Percentiles rank a stretch among this genome's conserved stretches.
Evolutionary conservation across 2,113 vertebrate species (phyloP).

Genomic region (Leucosticte australis): DNA sequence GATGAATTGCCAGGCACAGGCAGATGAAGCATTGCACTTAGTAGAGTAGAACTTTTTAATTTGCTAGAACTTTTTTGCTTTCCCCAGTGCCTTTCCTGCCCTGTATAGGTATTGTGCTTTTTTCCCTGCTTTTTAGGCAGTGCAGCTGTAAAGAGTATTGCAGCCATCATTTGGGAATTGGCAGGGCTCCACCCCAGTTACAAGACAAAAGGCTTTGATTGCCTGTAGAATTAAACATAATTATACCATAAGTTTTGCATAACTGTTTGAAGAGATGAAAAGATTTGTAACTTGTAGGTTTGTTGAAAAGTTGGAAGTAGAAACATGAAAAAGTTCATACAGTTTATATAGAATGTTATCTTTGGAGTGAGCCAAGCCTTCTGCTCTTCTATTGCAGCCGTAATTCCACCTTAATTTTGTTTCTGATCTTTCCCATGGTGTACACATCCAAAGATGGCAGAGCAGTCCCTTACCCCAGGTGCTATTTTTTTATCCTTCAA

Average conservation of each 20-base stretch:
- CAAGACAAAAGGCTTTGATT: constrained; percentile 49
- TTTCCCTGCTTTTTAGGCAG: not conserved
- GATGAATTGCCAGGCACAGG: not conserved
- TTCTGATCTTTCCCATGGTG: constrained; percentile 51
- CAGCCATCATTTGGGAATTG: not conserved
- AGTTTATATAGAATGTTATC: not conserved
- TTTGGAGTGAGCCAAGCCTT: constrained; percentile 11
- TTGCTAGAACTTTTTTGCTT: not conserved
- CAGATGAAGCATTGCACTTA: not conserved
- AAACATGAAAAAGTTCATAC: not conserved
- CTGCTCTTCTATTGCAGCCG: not conserved
- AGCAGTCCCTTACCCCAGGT: constrained; percentile 19
- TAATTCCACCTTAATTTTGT: constrained; percentile 3
- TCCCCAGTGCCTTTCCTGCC: not conserved
- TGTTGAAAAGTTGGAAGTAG: constrained; percentile 16
- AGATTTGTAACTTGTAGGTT: not conserved
- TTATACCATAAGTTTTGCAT: constrained; percentile 35
- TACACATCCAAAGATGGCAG: not conserved
- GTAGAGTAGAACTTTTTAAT: not conserved
- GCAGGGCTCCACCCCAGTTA: not conserved
- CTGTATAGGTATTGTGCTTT: not conserved
- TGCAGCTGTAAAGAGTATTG: not conserved
- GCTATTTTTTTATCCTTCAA: constrained; percentile 7
- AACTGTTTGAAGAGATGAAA: constrained; percentile 50
- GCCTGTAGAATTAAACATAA: constrained; percentile 2